Percentiles rank a stretch among this genome's conserved stretches.
Evolutionary conservation across 2,797 vertebrate species (phyloP).

Genomic region (Hapalemur alaotrensis): DNA sequence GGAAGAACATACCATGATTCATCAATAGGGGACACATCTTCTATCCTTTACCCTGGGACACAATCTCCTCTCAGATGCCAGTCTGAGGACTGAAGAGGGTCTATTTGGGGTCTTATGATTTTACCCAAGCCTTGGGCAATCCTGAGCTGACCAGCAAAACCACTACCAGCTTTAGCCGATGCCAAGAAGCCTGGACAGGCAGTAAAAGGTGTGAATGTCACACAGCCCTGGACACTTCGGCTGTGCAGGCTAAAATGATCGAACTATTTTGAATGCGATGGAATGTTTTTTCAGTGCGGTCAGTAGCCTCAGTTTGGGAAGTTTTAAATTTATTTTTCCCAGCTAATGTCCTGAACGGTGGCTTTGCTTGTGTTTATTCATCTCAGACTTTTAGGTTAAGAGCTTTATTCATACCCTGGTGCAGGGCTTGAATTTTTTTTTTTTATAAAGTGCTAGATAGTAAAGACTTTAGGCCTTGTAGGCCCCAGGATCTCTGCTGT

Average conservation of each 20-base stretch:
- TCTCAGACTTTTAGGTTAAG: too few species aligned
- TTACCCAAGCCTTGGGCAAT: too few species aligned
- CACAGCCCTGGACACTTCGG: not conserved
- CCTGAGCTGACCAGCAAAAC: not conserved
- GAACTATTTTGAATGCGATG: accelerated
- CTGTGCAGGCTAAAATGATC: accelerated
- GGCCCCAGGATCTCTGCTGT: accelerated
- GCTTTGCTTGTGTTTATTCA: not conserved
- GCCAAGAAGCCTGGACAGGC: not conserved
- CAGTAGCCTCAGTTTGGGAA: not conserved
- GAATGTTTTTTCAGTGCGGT: not conserved
- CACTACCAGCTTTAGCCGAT: not conserved
- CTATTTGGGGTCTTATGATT: not conserved
- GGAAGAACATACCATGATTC: accelerated
- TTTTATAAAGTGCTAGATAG: not conserved
- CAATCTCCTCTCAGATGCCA: accelerated
- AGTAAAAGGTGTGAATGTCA: accelerated
- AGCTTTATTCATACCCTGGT: not conserved
- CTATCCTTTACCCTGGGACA: not conserved
- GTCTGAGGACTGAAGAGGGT: accelerated
- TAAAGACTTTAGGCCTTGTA: not conserved
- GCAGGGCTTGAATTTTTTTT: not conserved
- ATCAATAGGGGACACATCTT: accelerated
- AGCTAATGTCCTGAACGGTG: not conserved
- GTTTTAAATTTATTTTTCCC: not conserved